Conservation (phyloP, 1,140 invertebrate genomes). For the Leptopilina boulardi region DNA sequence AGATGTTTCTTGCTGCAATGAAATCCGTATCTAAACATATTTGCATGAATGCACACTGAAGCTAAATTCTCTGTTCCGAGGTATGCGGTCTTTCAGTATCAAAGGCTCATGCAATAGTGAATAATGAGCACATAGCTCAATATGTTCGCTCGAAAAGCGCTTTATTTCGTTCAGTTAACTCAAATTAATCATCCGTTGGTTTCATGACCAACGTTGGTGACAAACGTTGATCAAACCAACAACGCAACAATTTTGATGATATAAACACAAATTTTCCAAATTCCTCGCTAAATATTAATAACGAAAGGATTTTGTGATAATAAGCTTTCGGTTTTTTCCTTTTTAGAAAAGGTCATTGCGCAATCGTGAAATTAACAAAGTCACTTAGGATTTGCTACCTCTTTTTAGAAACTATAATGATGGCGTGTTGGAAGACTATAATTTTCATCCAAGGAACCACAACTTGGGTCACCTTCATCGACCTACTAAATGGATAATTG, state of each 20-base stretch:
- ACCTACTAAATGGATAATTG: slow-evolving; percentile 51
- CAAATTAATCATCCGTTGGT: neutral
- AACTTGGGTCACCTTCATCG: slow-evolving; percentile 53
- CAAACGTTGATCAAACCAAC: too few relatives aligned
- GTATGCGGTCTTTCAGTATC: slow-evolving; percentile 16
- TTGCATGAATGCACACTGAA: slow-evolving; percentile 7
- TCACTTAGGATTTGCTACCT: neutral
- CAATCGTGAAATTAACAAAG: neutral
- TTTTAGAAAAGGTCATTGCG: neutral
- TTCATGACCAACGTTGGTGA: neutral
- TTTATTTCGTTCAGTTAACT: neutral
- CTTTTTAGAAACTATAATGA: slow-evolving; percentile 15
- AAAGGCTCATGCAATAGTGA: slow-evolving; percentile 13
- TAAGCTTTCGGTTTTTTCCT: too few relatives aligned
- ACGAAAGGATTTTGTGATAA: too few relatives aligned
- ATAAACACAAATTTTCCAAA: too few relatives aligned
- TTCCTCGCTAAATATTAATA: too few relatives aligned
- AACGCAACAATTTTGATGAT: too few relatives aligned
- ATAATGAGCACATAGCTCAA: slow-evolving; percentile 17
- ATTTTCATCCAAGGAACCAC: slow-evolving; percentile 33
- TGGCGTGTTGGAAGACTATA: slow-evolving; percentile 50
- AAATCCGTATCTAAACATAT: slow-evolving; percentile 14
- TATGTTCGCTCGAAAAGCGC: neutral
- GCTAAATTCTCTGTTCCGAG: slow-evolving; percentile 8
- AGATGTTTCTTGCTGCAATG: neutral